Base-by-base conservation (phyloP, 64 coral and sea anemone species). In the Montipora cactus region DNA sequence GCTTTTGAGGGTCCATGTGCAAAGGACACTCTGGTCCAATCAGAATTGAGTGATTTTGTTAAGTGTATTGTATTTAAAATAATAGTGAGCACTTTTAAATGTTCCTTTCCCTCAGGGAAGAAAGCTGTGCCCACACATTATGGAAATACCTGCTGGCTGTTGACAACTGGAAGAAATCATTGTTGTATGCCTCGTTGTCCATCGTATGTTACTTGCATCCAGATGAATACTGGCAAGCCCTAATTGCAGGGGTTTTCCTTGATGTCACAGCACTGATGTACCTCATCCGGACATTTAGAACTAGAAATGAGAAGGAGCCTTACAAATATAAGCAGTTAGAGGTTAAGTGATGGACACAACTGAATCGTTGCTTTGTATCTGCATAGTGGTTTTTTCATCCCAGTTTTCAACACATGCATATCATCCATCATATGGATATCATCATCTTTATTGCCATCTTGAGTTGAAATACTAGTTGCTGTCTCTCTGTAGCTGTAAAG, bases 241-340 rank as follows among this genome's bases (percentile, higher is more conserved):
- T 91, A 23, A 75, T 99, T 47, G 79, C 83, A 69, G 98, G 98
- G 3, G 86, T 94, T 9, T 52, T 96, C 5, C 78, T 99, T 7
- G 90, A 99, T 59, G 21, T 99, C 8, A 85, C 92, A 50, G 89
- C 89, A 12, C 18, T 99, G 22, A 52, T 99, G 21, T 99, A 99
- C 52, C 83, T 99, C 13, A 90, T 99, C 14, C 76, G 89, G 47
- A 96, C 95, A 74, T 89, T 99, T 59, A 94, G 89, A 64, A 89
- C 90, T 46, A 92, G 77, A 89, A 96, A 99, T 67, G 71, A 87
- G 4, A 91, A 19, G 77, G 81, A 88, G 66, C 91, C 85, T 0
- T 99, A 99, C 23, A 99, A 87, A 75, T 99, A 99, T 67, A 99
- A 90, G 86, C 98, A 96, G 58, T 77, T 99, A 19, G 95, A 96